Evolutionary conservation across 2,113 vertebrate species (phyloP).

Genomic region (Silurus meridionalis): DNA sequence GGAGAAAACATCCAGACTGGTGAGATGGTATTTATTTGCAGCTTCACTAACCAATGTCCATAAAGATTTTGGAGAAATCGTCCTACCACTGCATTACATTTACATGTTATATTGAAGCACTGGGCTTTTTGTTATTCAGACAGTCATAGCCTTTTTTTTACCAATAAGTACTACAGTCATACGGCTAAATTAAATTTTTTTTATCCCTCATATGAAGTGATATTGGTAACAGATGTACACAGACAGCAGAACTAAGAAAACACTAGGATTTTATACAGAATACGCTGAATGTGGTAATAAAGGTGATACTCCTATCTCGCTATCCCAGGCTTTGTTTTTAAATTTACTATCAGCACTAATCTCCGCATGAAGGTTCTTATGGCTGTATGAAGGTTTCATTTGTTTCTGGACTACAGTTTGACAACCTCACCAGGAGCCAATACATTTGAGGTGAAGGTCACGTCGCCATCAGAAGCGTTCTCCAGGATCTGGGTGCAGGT

Average conservation of each 20-base stretch:
- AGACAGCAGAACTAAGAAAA: not conserved
- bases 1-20: no score
- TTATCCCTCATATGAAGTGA: no score
- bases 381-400: not conserved
- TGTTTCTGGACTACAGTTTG: constrained; percentile 72
- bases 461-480: constrained; percentile 83
- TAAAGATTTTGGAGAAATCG: not conserved
- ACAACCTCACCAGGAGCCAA: constrained; percentile 87
- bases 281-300: not conserved
- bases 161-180: not conserved
- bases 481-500: constrained; percentile 91
- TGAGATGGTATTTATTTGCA: not conserved
- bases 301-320: not conserved
- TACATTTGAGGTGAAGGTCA: constrained; percentile 86
- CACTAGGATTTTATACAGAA: not conserved
- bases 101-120: not conserved
- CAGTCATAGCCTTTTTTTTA: not conserved
- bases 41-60: not conserved
- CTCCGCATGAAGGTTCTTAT: not conserved
- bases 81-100: not conserved
- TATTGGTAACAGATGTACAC: not conserved
- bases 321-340: not conserved
- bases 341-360: not conserved
- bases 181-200: not conserved
- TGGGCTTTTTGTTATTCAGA: not conserved